Base-by-base conservation (phyloP, 2,113 vertebrate species). In the Scopus umbretta region DNA sequence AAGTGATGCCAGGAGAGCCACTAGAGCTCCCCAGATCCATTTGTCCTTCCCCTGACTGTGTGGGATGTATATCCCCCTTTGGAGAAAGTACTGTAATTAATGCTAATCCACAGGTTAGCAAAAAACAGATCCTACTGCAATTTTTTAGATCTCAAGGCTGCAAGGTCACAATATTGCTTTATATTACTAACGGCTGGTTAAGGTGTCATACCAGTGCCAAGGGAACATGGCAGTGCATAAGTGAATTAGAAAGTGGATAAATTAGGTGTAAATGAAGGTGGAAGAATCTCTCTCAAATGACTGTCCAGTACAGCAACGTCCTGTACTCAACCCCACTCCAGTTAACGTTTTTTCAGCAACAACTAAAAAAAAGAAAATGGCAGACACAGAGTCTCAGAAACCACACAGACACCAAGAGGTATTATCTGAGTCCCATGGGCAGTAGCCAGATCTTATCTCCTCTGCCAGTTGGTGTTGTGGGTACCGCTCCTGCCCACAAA, bases 401-500 rank as follows among this genome's bases (percentile, higher is more conserved):
- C 65, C 59, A 22, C 62, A 58, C 26, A 43, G 73, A 36, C 62
- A 70, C 14, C 42, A 61, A 49, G 15, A 47, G 21, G 12, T 20
- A 38, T 61, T 43, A 16, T 34, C 40, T 13, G 25, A 82, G 30
- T 53, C 56, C 42, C 3, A 2, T 0, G 3, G 42, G 21, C 16
- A 63, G 78, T 4, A 25, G 18, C 21, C 42, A 68, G 78, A 71
- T 71, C n/a, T 21, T 58, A 27, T 38, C 55, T 71, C 8, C 34
- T 74, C 56, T 82, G 30, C 0, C 2, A 52, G 19, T 5, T 1
- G 0, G 4, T 59, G n/a, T 16, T 59, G 43, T 30, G 42, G 61
- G n/a, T 40, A 43, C 23, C 3, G 0, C 15, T 90, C 11, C 34
- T 90, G 81, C 50, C 72, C n/a, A 17, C 63, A 75, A 73, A 80